phyloP scores from a whole-genome alignment of 2,113 vertebrate genomes.

The Eupsittula cactorum region DNA sequence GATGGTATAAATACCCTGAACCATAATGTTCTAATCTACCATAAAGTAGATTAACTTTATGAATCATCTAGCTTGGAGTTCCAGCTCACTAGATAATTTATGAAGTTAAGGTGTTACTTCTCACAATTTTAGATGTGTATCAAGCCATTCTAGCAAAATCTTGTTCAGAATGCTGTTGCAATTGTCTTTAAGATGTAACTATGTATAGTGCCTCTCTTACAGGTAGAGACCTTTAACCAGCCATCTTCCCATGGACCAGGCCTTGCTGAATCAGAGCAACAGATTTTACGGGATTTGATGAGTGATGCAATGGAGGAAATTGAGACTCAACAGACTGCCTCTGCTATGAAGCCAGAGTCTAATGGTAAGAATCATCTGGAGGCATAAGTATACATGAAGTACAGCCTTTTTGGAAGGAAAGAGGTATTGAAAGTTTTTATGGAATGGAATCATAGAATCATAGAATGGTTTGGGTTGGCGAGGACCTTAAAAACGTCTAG shows the following conservation, averaged over 20 bases:
- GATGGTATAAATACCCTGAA: neutral
- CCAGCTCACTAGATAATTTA: neutral
- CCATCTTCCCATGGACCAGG: constrained; percentile 76
- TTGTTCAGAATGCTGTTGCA: neutral
- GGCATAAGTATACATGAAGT: neutral
- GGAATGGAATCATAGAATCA: neutral
- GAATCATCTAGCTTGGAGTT: neutral
- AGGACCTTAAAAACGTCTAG: neutral
- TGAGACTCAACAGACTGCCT: constrained; percentile 77
- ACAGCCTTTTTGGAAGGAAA: neutral
- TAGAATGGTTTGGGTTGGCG: neutral
- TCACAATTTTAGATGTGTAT: neutral
- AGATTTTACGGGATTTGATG: constrained; percentile 94
- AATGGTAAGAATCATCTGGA: constrained; percentile 77
- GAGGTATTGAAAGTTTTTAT: neutral
- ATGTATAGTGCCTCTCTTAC: neutral
- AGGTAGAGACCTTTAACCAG: constrained; percentile 79
- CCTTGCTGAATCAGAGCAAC: constrained; percentile 92
- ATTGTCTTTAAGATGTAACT: neutral
- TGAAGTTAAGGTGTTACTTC: neutral
- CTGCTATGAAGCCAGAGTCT: constrained; percentile 60
- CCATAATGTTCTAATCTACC: neutral
- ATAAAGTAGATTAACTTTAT: neutral
- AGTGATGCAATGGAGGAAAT: constrained; percentile 97
- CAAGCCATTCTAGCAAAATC: neutral